Conservation (phyloP, 2,113 vertebrate species). For the Lophotis ruficrista region DNA sequence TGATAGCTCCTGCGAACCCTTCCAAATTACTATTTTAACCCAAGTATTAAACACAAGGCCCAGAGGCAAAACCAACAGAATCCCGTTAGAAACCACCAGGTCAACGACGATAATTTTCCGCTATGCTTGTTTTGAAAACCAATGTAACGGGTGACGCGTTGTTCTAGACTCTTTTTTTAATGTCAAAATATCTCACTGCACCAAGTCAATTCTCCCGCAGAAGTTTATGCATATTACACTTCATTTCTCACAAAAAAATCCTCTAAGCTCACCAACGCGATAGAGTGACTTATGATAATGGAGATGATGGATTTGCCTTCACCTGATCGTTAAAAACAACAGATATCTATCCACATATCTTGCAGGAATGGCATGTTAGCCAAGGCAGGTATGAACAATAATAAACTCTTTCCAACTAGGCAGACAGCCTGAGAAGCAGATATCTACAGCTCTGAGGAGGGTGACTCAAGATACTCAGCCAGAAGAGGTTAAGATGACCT, state of each 20-base stretch:
- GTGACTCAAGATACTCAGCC: neutral
- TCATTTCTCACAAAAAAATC: neutral
- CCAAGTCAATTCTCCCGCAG: neutral
- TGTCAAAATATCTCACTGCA: neutral
- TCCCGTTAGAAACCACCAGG: neutral
- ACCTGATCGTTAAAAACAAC: neutral
- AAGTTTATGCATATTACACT: neutral
- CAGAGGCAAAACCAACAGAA: neutral
- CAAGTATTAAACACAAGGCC: neutral
- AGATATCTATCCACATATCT: neutral
- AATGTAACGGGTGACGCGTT: fast-evolving
- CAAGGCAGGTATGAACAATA: neutral
- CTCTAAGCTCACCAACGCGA: neutral
- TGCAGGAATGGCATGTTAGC: neutral
- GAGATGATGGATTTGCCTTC: neutral
- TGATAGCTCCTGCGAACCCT: neutral
- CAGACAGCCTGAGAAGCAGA: neutral
- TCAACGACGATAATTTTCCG: neutral
- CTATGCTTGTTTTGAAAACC: neutral
- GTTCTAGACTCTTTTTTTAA: neutral
- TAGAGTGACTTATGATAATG: neutral
- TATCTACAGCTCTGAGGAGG: neutral
- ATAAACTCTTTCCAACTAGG: neutral
- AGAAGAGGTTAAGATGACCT: neutral
- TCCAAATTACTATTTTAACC: neutral